Conservation (phyloP, 2,113 vertebrate genomes). For the Pelvicachromis taeniatus region DNA sequence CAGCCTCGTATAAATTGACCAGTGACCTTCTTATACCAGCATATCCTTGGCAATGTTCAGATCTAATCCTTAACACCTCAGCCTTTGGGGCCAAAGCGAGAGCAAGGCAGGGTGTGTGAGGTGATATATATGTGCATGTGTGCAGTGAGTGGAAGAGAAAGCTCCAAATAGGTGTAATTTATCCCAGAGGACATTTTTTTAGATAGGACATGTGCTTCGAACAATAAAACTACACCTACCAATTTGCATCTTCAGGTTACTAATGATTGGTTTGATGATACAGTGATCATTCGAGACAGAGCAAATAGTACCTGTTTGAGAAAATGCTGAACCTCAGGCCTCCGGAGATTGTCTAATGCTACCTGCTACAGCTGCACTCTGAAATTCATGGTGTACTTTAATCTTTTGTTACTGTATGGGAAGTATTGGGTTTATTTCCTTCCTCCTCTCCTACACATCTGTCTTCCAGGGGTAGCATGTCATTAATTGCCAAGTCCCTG, state of each 20-base stretch:
- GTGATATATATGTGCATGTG: not conserved
- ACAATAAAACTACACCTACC: not conserved
- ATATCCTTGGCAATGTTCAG: constrained; percentile 47
- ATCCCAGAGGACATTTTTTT: not conserved
- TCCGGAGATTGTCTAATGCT: not conserved
- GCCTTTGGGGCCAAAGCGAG: constrained; percentile 14
- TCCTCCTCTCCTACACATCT: not conserved
- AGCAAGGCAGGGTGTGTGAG: not conserved
- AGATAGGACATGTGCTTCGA: not conserved
- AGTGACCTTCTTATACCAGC: constrained; percentile 43
- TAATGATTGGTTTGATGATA: not conserved
- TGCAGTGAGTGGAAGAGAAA: not conserved
- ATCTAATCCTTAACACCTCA: constrained; percentile 51
- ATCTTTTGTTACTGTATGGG: not conserved
- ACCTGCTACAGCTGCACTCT: not conserved
- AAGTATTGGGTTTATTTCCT: not conserved
- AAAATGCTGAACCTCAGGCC: not conserved
- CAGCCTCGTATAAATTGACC: constrained; percentile 30
- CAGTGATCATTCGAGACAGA: not conserved
- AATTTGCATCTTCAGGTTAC: not conserved
- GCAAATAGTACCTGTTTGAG: not conserved
- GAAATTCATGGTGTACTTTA: not conserved
- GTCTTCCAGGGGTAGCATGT: not conserved
- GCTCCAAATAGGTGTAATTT: constrained; percentile 8
- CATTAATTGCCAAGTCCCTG: not conserved